Base-by-base conservation (phyloP, 2,888 invertebrate genomes). In the Tenodera sinensis region DNA sequence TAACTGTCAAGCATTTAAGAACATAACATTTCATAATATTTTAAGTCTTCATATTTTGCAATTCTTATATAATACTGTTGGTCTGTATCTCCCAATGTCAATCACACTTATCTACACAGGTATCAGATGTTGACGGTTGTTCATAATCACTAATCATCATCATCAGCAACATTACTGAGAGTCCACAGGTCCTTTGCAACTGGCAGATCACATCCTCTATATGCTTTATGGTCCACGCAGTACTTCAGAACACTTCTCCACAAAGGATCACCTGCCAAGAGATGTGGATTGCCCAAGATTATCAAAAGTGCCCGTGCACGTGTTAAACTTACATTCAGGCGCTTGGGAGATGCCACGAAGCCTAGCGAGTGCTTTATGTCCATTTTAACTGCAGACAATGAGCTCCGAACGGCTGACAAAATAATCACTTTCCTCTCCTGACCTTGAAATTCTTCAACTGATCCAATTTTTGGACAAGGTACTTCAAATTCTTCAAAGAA, bases 281-380 rank as follows among this genome's bases (percentile, higher is more conserved):
- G 93, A 91, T 95, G 94, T 0, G 98, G 98, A 94, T 98, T 97
- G 84, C 98, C 98, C 91, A 98, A 95, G 88, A 99, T 94, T 83
- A 98, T 94, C 8, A 97, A 94, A 42, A 98, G 94, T 12, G 96
- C 95, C 92, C 97, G 96, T 15, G 98, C 97, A 91, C 99, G 95
- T 0, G 98, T 98, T 87, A 98, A 94, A 1, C 98, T 96, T 0
- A 99, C 99, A 93, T 99, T 99, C 91, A 98, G 94, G 90, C 98
- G 95, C 92, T 97, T 96, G 0, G 96, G 96, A 91, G 96, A 96
- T 28, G 95, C 94, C 0, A 98, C 94, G 92, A 98, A 98, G 2
- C 97, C 97, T 71, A 98, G 93, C n/a, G 94, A 93, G 91, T 95
- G 94, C 20, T 90, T 71, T 27, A 91, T 54, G 89, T 93, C 92